These are phyloP conservation scores for Caenorhabditis remanei DNA, from an alignment of 1,140 invertebrate species.

Conservation along the genomic window DNA sequence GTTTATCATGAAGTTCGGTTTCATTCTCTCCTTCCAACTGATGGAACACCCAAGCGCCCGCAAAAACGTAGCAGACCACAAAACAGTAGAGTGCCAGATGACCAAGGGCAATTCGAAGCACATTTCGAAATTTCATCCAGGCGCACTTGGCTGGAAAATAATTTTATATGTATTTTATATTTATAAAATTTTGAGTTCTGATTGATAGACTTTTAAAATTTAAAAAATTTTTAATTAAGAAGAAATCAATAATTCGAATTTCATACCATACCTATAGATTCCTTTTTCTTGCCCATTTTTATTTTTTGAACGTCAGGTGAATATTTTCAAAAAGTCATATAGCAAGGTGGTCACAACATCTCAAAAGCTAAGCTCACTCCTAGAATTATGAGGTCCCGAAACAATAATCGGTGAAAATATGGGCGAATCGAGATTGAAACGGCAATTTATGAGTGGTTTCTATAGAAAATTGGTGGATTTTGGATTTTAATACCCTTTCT, in stretches of 20 bases:
- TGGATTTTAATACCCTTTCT: slow-evolving; percentile 6
- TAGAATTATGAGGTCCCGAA: slow-evolving; percentile 8
- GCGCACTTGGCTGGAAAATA: slow-evolving; percentile 47
- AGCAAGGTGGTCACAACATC: background rate
- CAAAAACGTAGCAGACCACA: slow-evolving; percentile 71
- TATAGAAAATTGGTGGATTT: slow-evolving; percentile 10
- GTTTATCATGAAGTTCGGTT: slow-evolving; percentile 66
- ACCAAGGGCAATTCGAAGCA: slow-evolving; percentile 57
- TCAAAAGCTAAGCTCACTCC: background rate
- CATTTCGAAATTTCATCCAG: slow-evolving; percentile 58
- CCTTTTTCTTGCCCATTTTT: slow-evolving; percentile 18
- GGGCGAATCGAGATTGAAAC: slow-evolving; percentile 6
- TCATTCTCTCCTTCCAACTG: slow-evolving; percentile 73
- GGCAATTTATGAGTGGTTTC: slow-evolving; percentile 40
- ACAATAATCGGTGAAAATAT: slow-evolving; percentile 12
- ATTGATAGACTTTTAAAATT: no score
- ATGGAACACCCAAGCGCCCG: slow-evolving; percentile 73
- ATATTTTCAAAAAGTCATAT: slow-evolving; percentile 4
- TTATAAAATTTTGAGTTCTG: no score
- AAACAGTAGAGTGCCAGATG: slow-evolving; percentile 74
- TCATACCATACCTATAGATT: background rate
- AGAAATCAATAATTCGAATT: no score
- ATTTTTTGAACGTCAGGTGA: background rate
- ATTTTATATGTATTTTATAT: no score
- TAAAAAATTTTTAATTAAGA: no score